Percentiles rank a stretch among this genome's conserved stretches.
Evolutionary conservation across 2,113 vertebrate species (phyloP).

Genomic region (Bettongia penicillata): DNA sequence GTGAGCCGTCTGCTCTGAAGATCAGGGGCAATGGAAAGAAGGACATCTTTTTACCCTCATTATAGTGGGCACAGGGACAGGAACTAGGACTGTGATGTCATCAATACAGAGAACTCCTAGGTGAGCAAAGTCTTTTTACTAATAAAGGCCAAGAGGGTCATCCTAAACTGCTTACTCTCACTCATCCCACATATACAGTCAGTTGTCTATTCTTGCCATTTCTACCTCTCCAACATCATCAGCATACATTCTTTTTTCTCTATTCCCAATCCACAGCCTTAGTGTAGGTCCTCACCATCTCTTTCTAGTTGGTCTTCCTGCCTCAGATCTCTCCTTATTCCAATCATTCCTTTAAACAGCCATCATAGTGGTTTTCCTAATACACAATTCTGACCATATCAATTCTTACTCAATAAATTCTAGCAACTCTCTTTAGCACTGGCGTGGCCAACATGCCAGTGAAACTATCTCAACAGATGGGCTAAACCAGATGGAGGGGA

Average conservation of each 20-base stretch:
- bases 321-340: neutral
- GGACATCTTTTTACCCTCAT: neutral
- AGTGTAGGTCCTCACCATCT: neutral
- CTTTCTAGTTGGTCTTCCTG: neutral
- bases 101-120: neutral
- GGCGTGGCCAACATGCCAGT: neutral
- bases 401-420: neutral
- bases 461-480: neutral
- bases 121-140: neutral
- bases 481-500: neutral
- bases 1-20: neutral
- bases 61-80: neutral
- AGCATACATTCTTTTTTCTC: neutral
- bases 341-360: neutral
- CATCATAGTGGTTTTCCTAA: neutral
- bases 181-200: neutral
- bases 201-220: neutral
- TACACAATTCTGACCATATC: neutral
- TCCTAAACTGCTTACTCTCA: neutral
- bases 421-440: neutral
- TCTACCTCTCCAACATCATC: neutral
- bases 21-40: neutral
- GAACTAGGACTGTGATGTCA: neutral
- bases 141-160: neutral
- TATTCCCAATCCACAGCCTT: neutral